Evolutionary conservation across 2,888 invertebrate genomes (phyloP).

Genomic region (Mesorhabditis belari): DNA sequence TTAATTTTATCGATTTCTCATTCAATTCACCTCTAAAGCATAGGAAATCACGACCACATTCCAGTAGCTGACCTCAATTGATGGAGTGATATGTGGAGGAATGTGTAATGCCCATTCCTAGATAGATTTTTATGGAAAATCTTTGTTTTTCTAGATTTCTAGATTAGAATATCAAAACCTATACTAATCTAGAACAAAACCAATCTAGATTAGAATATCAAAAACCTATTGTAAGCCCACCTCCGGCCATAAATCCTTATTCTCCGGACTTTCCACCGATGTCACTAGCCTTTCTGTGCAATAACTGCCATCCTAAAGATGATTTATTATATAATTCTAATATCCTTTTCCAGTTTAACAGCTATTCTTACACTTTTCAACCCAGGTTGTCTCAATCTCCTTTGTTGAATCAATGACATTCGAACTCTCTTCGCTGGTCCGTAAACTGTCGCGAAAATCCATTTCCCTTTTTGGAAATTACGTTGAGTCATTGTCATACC

Average conservation of each 20-base stretch:
- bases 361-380: slow-evolving; percentile 10
- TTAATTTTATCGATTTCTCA: no score
- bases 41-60: slow-evolving; percentile 33
- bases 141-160: no score
- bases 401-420: slow-evolving; percentile 25
- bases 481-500: slow-evolving; percentile 28
- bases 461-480: slow-evolving; percentile 34
- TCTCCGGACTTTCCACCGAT: slow-evolving; percentile 9
- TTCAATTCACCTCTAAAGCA: slow-evolving; percentile 14
- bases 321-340: slow-evolving; percentile 1
- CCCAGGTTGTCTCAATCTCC: slow-evolving; percentile 26
- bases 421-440: slow-evolving; percentile 16
- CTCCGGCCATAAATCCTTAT: slow-evolving; percentile 5
- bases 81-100: slow-evolving; percentile 31
- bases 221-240: no score
- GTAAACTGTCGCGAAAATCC: slow-evolving; percentile 18
- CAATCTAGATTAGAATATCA: no score
- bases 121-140: no score
- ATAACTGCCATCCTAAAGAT: slow-evolving; percentile 18
- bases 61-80: slow-evolving; percentile 39
- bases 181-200: no score
- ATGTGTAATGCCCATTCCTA: slow-evolving; percentile 23
- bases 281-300: slow-evolving; percentile 16
- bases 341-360: slow-evolving; percentile 1
- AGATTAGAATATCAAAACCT: no score